Evolutionary conservation across 2,113 vertebrate species (phyloP).

Genomic region (Strix uralensis): DNA sequence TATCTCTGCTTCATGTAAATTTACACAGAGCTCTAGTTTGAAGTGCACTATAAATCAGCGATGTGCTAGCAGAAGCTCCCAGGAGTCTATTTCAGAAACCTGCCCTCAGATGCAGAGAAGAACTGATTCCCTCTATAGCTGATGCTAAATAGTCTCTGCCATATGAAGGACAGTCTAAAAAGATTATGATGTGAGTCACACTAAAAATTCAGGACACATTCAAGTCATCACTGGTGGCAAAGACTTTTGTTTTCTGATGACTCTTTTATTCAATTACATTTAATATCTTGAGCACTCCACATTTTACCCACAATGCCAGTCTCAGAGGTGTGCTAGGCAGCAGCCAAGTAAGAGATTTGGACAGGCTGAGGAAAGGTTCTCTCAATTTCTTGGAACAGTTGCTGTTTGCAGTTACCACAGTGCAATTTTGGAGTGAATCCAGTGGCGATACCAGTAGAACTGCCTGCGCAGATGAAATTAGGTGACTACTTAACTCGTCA

Average conservation of each 20-base stretch:
- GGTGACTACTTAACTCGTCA: background rate
- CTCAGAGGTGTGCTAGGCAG: background rate
- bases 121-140: background rate
- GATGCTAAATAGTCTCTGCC: background rate
- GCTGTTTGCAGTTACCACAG: background rate
- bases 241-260: background rate
- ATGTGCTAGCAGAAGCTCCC: background rate
- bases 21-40: background rate
- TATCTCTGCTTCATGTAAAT: background rate
- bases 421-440: background rate
- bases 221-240: background rate
- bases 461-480: background rate
- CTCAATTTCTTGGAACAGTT: background rate
- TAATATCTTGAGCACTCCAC: background rate
- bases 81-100: background rate
- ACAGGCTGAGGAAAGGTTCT: background rate
- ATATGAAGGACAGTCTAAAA: background rate
- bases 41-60: background rate
- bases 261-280: background rate
- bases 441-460: rapidly evolving
- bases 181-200: background rate
- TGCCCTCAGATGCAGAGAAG: background rate
- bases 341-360: background rate
- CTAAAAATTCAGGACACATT: background rate
- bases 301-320: background rate